These are phyloP conservation scores for Drosophila aldrichi DNA, from an alignment of 2,888 invertebrate genomes.

Conservation along the genomic window DNA sequence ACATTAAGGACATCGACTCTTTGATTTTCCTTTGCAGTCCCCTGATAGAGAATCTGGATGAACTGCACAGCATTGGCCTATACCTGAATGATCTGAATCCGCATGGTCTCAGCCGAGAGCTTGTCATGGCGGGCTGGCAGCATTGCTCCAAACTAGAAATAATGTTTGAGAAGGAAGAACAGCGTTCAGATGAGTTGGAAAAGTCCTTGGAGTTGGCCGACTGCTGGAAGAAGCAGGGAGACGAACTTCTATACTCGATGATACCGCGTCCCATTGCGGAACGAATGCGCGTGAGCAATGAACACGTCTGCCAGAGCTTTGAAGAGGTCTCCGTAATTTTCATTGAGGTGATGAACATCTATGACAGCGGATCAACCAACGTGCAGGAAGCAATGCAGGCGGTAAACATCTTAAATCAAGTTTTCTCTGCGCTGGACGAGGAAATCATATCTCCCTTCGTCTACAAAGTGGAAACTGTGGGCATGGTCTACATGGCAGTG, in stretches of 20 bases:
- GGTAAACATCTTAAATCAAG: conserved; percentile 93
- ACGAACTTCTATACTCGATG: conserved; percentile 96
- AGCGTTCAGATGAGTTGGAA: conserved; percentile 91
- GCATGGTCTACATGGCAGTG: conserved; percentile 96
- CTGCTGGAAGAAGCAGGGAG: conserved; percentile 94
- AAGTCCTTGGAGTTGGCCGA: conserved; percentile 91
- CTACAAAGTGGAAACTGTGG: conserved; percentile 97
- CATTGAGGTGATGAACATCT: conserved; percentile 83
- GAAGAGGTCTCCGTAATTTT: conserved; percentile 85
- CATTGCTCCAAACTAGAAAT: conserved; percentile 92
- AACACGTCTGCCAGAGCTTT: conserved; percentile 91
- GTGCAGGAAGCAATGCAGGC: conserved; percentile 90
- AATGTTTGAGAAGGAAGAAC: conserved; percentile 93
- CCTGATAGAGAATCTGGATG: conserved; percentile 94
- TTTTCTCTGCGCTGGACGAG: conserved; percentile 93
- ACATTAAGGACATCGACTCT: conserved; percentile 91
- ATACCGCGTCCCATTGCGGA: conserved; percentile 95
- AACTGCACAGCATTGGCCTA: conserved; percentile 91
- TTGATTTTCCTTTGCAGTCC: conserved; percentile 95
- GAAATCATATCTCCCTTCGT: conserved; percentile 93
- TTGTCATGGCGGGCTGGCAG: conserved; percentile 94
- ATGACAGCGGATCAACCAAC: conserved; percentile 79
- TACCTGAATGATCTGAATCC: conserved; percentile 94
- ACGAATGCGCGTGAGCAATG: conserved; percentile 90
- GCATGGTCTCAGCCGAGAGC: conserved; percentile 93